Evolutionary conservation across 2,888 invertebrate species (phyloP).

Genomic region (Bombylius major): DNA sequence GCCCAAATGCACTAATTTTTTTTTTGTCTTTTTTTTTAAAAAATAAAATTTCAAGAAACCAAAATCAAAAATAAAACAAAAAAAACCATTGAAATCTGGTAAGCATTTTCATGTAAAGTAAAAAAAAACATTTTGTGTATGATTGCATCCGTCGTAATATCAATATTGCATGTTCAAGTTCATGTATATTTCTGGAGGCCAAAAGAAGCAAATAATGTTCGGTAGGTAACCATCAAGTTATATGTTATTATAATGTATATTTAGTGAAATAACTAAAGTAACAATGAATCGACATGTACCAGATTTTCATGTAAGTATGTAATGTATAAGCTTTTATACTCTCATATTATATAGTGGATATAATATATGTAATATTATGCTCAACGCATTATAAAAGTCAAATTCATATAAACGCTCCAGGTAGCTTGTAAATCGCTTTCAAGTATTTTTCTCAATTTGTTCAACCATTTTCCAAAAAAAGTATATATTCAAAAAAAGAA

Average conservation of each 20-base stretch:
- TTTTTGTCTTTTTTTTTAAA: too few species aligned
- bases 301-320: too few species aligned
- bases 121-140: background rate
- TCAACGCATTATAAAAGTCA: background rate
- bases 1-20: too few species aligned
- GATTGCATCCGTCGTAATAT: conserved; percentile 5
- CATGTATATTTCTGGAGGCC: background rate
- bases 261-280: too few species aligned
- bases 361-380: background rate
- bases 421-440: conserved; percentile 7
- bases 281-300: too few species aligned
- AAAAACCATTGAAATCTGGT: too few species aligned
- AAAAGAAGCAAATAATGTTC: conserved; percentile 4
- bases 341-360: too few species aligned
- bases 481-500: too few species aligned
- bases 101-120: background rate
- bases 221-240: background rate
- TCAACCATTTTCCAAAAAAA: background rate
- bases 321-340: background rate
- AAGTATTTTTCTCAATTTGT: conserved; percentile 8
- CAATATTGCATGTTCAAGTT: conserved; percentile 4
- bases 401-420: conserved; percentile 1
- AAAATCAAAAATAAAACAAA: too few species aligned
- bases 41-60: too few species aligned
- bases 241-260: too few species aligned